Evolutionary conservation across 2,113 vertebrate genomes (phyloP), one percentile per base, ranked within the genome.

Genomic region (Dipodomys stephensi): DNA sequence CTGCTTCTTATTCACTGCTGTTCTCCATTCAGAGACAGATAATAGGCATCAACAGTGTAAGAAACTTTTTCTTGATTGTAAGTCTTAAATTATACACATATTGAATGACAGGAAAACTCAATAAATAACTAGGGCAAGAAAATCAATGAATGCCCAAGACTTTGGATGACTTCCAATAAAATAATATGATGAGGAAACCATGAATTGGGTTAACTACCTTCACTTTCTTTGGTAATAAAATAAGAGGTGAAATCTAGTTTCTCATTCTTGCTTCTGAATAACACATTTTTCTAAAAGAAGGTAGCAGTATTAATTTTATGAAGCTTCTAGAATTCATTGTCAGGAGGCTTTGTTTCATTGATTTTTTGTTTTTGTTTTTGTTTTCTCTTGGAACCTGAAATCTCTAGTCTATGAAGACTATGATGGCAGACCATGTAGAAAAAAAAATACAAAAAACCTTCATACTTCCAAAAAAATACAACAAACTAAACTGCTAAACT

Each of bases 71-170:
- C 39, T 39, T 39, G 39, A 39, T 39, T 39, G 5, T 39, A 39
- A 39, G 6, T 39, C 8, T 1, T 64, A 64, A 7, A 39, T 74
- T 19, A 35, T 84, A 78, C 30, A 69, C 8, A 28, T 13, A 28
- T 87, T 39, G 84, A 90, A 72, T 88, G 9, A 88, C 57, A 64
- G 28, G 5, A 62, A 2, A 88, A 44, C 18, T 57, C 53, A 95
- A 49, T 68, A 87, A 88, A 83, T 64, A 92, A 81, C 73, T 92
- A 10, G 0, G 27, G 0, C 9, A 62, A 86, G n/a, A 87, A 57
- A 78, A 69, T 1, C 57, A 77, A 69, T 72, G 60, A 84, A 1
- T 39, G 3, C 49, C 2, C 19, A 64, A 6, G 13, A 25, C 0
- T 85, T 77, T 64, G 4, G 4, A 0, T 84, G 65, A 67, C 46